A percentile compares a stretch with the other conserved stretches of the same genome.
Conservation (phyloP, 2,888 invertebrate genomes). For the Rhaphigaster nebulosa region DNA sequence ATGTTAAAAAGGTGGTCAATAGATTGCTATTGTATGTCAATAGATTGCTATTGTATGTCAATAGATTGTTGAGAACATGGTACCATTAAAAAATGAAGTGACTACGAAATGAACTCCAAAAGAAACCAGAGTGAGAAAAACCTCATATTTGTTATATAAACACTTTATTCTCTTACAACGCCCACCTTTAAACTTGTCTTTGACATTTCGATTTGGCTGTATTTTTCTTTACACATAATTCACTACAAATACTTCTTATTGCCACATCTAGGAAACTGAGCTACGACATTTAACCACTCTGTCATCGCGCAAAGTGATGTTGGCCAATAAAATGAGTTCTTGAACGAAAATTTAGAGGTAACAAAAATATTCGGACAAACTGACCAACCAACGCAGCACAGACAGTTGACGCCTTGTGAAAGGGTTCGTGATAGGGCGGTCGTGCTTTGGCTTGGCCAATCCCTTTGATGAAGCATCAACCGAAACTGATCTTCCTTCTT, state of each 20-base stretch:
- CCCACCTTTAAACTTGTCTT: not conserved
- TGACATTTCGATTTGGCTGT: not conserved
- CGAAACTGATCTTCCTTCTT: not conserved
- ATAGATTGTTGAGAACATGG: not conserved
- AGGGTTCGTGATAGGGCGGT: conserved; percentile 49
- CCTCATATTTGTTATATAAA: conserved; percentile 23
- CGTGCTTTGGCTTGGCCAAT: conserved; percentile 41
- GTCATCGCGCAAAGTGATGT: not conserved
- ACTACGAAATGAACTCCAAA: not conserved
- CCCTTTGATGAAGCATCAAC: conserved; percentile 30
- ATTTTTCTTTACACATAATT: not conserved
- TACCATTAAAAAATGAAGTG: not conserved
- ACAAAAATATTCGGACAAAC: conserved; percentile 31
- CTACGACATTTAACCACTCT: not conserved
- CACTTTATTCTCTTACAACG: not conserved
- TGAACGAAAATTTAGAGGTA: not conserved
- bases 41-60: not conserved
- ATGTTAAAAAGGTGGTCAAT: not conserved
- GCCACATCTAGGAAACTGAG: not conserved
- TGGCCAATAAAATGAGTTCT: not conserved
- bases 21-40: too few species aligned
- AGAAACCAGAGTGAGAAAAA: not conserved
- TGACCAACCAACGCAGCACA: not conserved
- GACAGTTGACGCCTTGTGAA: conserved; percentile 42
- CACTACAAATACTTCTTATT: not conserved